Conservation (phyloP, 2,113 vertebrate genomes). For the Corythaeola cristata region DNA sequence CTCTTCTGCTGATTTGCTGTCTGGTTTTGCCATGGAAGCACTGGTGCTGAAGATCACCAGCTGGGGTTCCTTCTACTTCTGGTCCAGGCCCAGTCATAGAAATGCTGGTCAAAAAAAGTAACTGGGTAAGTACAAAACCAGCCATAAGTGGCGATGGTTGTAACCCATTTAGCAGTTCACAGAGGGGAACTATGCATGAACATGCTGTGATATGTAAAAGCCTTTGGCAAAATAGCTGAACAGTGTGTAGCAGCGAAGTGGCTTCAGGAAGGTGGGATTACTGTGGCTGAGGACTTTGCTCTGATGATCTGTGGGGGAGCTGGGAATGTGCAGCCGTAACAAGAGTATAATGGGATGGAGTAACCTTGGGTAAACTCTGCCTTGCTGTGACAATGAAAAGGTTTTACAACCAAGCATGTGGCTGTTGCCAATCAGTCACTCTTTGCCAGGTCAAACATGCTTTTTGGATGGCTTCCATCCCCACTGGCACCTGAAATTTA, state of each 20-base stretch:
- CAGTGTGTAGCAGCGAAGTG: neutral
- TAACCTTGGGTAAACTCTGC: conserved; percentile 1
- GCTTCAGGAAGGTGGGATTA: neutral
- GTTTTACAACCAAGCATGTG: conserved; percentile 13
- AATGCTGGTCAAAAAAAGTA: neutral
- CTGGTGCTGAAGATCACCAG: neutral
- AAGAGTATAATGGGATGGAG: neutral
- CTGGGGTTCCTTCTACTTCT: neutral
- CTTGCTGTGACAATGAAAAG: conserved; percentile 13
- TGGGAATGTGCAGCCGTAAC: neutral
- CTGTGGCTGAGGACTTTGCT: neutral
- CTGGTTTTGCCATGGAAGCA: neutral
- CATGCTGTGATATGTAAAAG: neutral
- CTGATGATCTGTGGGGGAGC: neutral
- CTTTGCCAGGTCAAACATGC: conserved; percentile 59
- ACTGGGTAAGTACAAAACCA: neutral
- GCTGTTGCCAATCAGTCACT: conserved; percentile 35
- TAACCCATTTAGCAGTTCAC: neutral
- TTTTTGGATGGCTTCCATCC: conserved; percentile 65
- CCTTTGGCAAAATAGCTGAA: neutral
- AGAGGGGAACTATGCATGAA: neutral
- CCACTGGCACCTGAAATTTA: conserved; percentile 61
- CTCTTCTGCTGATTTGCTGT: neutral
- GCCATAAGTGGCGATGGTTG: neutral
- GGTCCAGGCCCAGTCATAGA: neutral